A percentile compares a stretch with the other conserved stretches of the same genome.
phyloP scores from a whole-genome alignment of 1,140 invertebrate genomes.

The Dinothrombium tinctorium region DNA sequence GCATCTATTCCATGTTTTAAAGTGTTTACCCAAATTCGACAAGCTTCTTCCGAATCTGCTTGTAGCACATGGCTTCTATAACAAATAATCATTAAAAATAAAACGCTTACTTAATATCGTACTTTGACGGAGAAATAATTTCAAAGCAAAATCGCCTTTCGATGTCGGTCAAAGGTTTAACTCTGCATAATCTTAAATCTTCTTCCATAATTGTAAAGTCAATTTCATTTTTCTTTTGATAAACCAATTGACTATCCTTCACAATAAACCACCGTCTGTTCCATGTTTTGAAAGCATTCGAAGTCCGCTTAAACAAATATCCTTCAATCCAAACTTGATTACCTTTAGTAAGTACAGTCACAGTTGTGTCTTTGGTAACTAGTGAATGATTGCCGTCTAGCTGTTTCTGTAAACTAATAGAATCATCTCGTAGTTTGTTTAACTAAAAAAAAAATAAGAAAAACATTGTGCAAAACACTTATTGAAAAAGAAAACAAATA shows the following conservation, averaged over 20 bases:
- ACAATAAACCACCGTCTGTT: conserved; percentile 36
- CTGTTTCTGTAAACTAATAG: conserved; percentile 35
- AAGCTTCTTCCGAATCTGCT: conserved; percentile 78
- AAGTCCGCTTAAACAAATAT: conserved; percentile 83
- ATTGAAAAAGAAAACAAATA: background rate
- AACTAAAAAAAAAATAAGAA: conserved; percentile 30
- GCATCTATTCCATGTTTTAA: conserved; percentile 61
- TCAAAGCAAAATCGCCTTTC: conserved; percentile 89
- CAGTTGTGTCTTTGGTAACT: conserved; percentile 32
- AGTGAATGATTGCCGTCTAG: conserved; percentile 65
- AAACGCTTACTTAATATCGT: conserved; percentile 20
- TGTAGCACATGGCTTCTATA: conserved; percentile 75
- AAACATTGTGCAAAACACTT: background rate
- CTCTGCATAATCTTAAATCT: conserved; percentile 74
- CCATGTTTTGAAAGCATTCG: conserved; percentile 93
- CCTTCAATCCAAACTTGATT: conserved; percentile 43
- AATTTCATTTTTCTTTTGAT: conserved; percentile 54
- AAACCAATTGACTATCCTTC: conserved; percentile 71
- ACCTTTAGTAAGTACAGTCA: conserved; percentile 16
- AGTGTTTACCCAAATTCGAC: conserved; percentile 62
- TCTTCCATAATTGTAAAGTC: conserved; percentile 80
- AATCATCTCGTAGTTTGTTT: conserved; percentile 34
- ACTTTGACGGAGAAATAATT: conserved; percentile 82
- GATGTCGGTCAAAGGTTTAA: conserved; percentile 57
- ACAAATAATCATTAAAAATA: background rate